phyloP scores from a whole-genome alignment of 1,140 invertebrate genomes.

The Teleogryllus occipitalis region DNA sequence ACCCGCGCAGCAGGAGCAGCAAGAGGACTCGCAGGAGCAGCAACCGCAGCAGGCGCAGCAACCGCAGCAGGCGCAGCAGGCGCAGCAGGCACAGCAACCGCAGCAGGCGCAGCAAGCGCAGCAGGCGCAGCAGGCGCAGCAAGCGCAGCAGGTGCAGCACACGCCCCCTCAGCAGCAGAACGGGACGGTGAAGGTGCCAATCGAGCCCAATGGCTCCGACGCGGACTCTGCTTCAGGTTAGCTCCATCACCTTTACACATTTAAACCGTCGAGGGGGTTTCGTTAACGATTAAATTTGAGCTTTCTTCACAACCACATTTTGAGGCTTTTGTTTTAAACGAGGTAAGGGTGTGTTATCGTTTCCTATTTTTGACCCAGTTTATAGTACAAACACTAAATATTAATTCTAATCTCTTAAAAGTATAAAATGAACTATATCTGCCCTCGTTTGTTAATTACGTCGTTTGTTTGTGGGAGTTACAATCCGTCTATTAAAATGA shows the following conservation, averaged over 20 bases:
- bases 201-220: neutral
- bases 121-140: neutral
- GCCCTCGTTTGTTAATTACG: no score
- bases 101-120: neutral
- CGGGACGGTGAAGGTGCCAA: neutral
- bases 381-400: no score
- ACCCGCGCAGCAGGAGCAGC: slow-evolving; percentile 16
- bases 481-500: no score
- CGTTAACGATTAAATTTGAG: no score
- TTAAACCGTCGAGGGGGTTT: no score
- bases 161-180: neutral
- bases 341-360: no score
- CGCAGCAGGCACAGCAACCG: neutral
- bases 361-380: no score
- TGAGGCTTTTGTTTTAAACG: no score
- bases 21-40: slow-evolving; percentile 15
- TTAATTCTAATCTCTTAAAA: no score
- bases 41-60: neutral
- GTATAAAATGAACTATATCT: no score
- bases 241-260: neutral
- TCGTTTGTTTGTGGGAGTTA: no score
- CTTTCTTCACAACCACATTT: no score
- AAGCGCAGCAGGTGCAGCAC: neutral
- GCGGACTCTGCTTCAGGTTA: neutral
- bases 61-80: neutral